Evolutionary conservation across 2,113 vertebrate species (phyloP).

Genomic region (Ptilorrhoa leucosticta): DNA sequence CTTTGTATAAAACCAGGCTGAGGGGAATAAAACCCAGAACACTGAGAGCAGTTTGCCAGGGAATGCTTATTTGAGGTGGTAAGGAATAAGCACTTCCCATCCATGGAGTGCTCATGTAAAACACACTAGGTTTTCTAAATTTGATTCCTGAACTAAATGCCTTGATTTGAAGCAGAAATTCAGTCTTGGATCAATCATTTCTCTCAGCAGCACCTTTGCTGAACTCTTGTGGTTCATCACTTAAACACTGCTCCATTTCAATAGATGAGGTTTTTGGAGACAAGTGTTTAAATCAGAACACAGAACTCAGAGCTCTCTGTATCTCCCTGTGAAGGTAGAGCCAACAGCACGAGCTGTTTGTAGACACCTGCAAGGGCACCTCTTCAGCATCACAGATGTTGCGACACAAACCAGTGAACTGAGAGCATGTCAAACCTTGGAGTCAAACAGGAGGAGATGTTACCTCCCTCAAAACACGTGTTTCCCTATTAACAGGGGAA

Average conservation of each 20-base stretch:
- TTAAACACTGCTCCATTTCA: not conserved
- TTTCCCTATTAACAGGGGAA: constrained; percentile 3
- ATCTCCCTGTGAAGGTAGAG: not conserved
- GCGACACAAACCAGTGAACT: not conserved
- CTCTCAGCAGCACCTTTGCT: not conserved
- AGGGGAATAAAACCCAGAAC: not conserved
- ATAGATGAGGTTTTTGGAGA: not conserved
- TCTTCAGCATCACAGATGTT: constrained; percentile 21
- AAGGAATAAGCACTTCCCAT: not conserved
- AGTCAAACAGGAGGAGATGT: not conserved
- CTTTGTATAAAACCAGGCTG: not conserved
- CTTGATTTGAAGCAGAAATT: not conserved
- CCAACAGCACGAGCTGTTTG: not conserved
- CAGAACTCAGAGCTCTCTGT: not conserved
- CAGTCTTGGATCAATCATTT: not conserved
- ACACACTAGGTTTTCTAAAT: not conserved
- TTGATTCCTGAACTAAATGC: not conserved
- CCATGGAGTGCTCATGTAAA: not conserved
- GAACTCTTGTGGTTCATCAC: not conserved
- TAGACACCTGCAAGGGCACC: not conserved
- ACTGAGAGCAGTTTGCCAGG: not conserved
- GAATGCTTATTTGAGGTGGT: not conserved
- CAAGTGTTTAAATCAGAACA: not conserved
- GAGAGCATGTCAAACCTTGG: not conserved
- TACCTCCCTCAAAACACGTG: not conserved